Base-by-base conservation (phyloP, 2,888 invertebrate genomes). In the Halictus quadricinctus region DNA sequence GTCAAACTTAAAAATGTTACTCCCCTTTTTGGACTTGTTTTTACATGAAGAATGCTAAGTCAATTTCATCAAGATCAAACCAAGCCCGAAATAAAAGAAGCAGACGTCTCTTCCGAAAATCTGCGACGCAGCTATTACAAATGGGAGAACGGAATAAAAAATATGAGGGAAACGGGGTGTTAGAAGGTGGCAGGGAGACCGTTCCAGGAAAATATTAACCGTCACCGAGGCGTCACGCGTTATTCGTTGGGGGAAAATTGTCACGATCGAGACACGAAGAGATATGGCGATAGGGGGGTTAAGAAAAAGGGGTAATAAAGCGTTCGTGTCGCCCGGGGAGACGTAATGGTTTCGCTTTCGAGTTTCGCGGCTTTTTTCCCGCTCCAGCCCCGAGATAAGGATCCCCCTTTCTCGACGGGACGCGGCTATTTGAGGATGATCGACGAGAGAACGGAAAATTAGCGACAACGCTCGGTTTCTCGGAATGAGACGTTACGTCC, bases 401-500 rank as follows among this genome's bases (percentile, higher is more conserved):
- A 83, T 64, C 60, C 77, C 69, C 60, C 50, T 29, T 60, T 60
- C 5, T 13, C 46, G 15, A 18, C 2, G 64, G 60, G 69, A 74
- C 76, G 76, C 66, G 41, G 25, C 69, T 77, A 70, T 80, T 80
- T 78, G 76, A 84, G 78, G 80, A 84, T 87, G 87, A 87, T 87
- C 84, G 87, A 87, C 74, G 87, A 84, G 84, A 75, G 46, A 69
- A 84, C 43, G 77, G 77, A 84, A 84, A 84, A 85, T 85, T 85
- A 76, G 84, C 85, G 85, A 85, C 84, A 85, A 80, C 80, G n/a
- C 46, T 41, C 54, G 46, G 15, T 75, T 86, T 82, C 81, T 80
- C 36, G 69, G 66, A 86, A 86, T 86, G 74, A 86, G 79, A 86
- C 69, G 79, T 86, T 79, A 85, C 77, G 64, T 76, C 58, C 21